A percentile compares a stretch with the other conserved stretches of the same genome.
These are phyloP conservation scores for Sebastes aleutianus DNA, from an alignment of 2,797 vertebrate genomes.

Conservation along the genomic window DNA sequence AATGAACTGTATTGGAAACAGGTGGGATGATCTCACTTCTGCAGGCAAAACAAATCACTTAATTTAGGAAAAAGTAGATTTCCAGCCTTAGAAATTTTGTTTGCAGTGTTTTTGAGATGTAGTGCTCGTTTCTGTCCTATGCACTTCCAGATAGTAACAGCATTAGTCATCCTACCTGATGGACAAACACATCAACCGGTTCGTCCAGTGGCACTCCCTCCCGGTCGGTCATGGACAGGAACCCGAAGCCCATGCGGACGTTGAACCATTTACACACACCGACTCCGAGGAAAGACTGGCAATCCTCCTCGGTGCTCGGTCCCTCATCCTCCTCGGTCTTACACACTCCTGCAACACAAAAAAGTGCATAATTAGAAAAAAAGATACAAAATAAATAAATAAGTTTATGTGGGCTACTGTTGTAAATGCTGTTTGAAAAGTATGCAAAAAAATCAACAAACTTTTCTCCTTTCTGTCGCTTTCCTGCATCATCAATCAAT, in stretches of 20 bases:
- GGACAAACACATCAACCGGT: slow-evolving; percentile 97
- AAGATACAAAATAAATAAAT: not conserved
- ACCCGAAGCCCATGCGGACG: slow-evolving; percentile 98
- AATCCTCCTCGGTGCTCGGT: slow-evolving; percentile 84
- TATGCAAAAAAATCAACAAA: not conserved
- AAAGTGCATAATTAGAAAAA: not conserved
- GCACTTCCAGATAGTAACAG: not conserved
- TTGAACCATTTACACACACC: slow-evolving; percentile 99
- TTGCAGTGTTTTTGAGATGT: not conserved
- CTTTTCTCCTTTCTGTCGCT: not conserved
- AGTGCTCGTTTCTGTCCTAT: not conserved
- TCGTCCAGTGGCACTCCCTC: slow-evolving; percentile 90
- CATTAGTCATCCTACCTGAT: slow-evolving; percentile 86
- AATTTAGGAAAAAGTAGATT: not conserved
- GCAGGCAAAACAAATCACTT: not conserved
- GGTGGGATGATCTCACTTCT: not conserved
- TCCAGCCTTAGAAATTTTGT: not conserved
- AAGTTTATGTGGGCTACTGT: not conserved
- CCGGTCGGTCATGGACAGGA: slow-evolving; percentile 94
- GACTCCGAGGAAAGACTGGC: slow-evolving; percentile 83
- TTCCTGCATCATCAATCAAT: slow-evolving; percentile 5
- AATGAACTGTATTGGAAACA: slow-evolving; percentile 6
- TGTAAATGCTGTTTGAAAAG: not conserved
- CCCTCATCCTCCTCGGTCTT: slow-evolving; percentile 88
- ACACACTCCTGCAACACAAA: slow-evolving; percentile 84